Base-by-base conservation (phyloP, 2,113 vertebrate species). In the Gorsachius goisagi region DNA sequence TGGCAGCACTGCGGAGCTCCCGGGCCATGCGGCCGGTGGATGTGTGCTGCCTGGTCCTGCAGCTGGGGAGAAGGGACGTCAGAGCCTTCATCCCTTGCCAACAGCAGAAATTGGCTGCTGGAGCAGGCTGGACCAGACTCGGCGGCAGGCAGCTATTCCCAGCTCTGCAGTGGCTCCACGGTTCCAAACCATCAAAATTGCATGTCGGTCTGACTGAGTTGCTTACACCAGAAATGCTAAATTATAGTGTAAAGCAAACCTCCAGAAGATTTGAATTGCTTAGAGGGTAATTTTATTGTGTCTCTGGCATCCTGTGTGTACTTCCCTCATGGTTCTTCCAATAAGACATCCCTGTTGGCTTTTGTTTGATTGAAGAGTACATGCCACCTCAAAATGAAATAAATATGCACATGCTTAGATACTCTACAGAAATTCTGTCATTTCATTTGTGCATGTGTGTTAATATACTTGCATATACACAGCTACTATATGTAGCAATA, bases 161-260 rank as follows among this genome's bases (percentile, higher is more conserved):
- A 91, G 66, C 45, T 78, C 64, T 0, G 0, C 62, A 76, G 55
- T 41, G 58, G 62, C 67, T 92, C 89, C 37, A 6, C 0, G 1
- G 64, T 52, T 96, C 72, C 89, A 95, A 94, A 80, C 86, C 93
- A 95, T 28, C 0, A 0, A 75, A 94, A 91, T 91, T 91, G 89
- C 84, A 80, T 39, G 44, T 55, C 5, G 5, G 86, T 85, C 80
- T 93, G 59, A 66, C 74, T 37, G 52, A 89, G 62, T 6, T 90
- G 62, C 88, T 96, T 96, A 58, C 67, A 74, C 84, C 27, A 93
- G 89, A 73, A 95, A 95, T 67, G 62, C 62, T 83, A 95, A 95
- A 97, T 97, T 97, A 89, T 71, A 94, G 77, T 83, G 81, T 91
- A 91, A 72, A 93, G 15, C 37, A 94, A 97, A 76, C 66, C 74